These are phyloP conservation scores for Pollachius pollachius DNA, from an alignment of 2,113 vertebrate genomes.

Conservation along the genomic window DNA sequence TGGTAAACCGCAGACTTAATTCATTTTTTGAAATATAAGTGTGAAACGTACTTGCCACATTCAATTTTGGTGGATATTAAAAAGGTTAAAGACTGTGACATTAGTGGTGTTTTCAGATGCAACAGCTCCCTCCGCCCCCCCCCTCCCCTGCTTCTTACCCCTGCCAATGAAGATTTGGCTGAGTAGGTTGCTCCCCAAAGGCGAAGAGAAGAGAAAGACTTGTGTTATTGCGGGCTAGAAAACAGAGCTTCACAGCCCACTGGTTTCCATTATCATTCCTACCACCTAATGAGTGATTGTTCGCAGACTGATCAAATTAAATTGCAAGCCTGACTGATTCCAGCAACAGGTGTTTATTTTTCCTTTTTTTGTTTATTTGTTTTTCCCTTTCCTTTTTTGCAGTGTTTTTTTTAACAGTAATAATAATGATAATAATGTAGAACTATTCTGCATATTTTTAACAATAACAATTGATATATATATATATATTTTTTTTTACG, in stretches of 20 bases:
- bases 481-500: too few species aligned
- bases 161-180: constrained; percentile 69
- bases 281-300: constrained; percentile 89
- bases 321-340: constrained; percentile 88
- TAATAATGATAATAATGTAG: not conserved
- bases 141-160: not conserved
- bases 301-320: constrained; percentile 95
- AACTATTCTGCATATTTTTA: too few species aligned
- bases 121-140: constrained; percentile 27
- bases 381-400: not conserved
- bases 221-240: constrained; percentile 77
- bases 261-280: constrained; percentile 85
- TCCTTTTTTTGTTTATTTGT: constrained; percentile 58
- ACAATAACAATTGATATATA: too few species aligned
- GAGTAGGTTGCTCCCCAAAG: constrained; percentile 73
- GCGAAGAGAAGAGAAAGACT: constrained; percentile 75
- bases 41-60: constrained; percentile 36
- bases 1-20: constrained; percentile 37
- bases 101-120: constrained; percentile 45
- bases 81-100: constrained; percentile 54
- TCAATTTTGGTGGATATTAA: constrained; percentile 42
- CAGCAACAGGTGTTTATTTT: constrained; percentile 90
- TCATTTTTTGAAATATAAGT: constrained; percentile 37
- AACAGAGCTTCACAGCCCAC: constrained; percentile 79
- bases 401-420: not conserved